A percentile compares a stretch with the other conserved stretches of the same genome.
Evolutionary conservation across 2,797 vertebrate species (phyloP).

Genomic region (Muscicapa striata): DNA sequence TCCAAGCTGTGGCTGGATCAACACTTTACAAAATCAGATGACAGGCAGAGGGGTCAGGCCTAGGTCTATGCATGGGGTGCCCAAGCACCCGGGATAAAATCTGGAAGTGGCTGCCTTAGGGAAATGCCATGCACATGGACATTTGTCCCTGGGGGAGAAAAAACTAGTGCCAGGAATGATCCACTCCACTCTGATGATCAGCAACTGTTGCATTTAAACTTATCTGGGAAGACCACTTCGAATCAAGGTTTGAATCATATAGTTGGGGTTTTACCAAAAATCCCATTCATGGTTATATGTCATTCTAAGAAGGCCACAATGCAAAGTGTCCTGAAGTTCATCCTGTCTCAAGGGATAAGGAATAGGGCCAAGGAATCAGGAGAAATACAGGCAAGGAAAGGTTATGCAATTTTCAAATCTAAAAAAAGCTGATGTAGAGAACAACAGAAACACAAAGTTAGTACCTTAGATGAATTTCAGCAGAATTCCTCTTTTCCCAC

Average conservation of each 20-base stretch:
- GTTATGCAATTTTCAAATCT: background rate
- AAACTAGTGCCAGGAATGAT: background rate
- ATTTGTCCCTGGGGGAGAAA: background rate
- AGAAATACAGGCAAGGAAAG: background rate
- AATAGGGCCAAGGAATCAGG: background rate
- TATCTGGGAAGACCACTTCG: background rate
- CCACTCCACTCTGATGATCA: background rate
- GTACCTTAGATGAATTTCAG: background rate
- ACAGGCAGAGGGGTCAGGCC: constrained; percentile 17
- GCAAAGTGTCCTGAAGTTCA: background rate
- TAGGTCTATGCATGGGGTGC: background rate
- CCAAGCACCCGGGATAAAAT: background rate
- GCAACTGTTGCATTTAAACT: background rate
- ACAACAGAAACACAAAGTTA: background rate
- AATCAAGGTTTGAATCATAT: background rate
- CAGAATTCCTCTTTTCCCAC: background rate
- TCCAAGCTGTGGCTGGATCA: constrained; percentile 33
- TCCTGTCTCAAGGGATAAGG: background rate
- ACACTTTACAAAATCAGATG: constrained; percentile 41
- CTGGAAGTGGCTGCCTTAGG: background rate
- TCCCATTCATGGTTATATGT: background rate
- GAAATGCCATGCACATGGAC: background rate
- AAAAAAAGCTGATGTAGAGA: background rate
- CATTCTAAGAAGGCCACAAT: rapidly evolving
- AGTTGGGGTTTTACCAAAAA: background rate